A percentile compares a stretch with the other conserved stretches of the same genome.
These are phyloP conservation scores for Xylota segnis DNA, from an alignment of 2,888 invertebrate species.

Conservation along the genomic window DNA sequence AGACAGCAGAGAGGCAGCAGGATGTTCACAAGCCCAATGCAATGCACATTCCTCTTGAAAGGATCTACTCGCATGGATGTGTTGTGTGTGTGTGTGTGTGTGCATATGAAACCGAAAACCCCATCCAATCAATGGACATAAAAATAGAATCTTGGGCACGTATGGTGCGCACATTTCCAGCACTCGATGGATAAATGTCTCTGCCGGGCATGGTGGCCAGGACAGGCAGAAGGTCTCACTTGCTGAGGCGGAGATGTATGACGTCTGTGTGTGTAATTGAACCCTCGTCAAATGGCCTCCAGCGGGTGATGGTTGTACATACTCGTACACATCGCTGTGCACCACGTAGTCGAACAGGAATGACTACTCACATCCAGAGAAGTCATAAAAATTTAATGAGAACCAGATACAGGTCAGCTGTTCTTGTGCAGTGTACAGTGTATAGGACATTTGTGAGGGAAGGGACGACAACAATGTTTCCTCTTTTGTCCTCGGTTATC, in stretches of 20 bases:
- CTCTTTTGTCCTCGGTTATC: slow-evolving; percentile 39
- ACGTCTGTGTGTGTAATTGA: slow-evolving; percentile 60
- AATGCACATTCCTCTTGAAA: slow-evolving; percentile 31
- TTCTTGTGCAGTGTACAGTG: background rate
- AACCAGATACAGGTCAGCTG: slow-evolving; percentile 68
- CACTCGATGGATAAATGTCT: slow-evolving; percentile 57
- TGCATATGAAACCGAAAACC: slow-evolving; percentile 13
- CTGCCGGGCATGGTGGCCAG: slow-evolving; percentile 54
- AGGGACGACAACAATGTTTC: slow-evolving; percentile 16
- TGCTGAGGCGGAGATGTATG: slow-evolving; percentile 28
- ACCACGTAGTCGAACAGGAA: slow-evolving; percentile 19
- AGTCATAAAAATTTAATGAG: slow-evolving; percentile 70
- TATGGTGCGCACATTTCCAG: slow-evolving; percentile 70
- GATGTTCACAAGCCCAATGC: too few species aligned
- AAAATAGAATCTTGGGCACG: slow-evolving; percentile 69
- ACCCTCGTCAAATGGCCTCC: slow-evolving; percentile 62
- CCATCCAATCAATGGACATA: slow-evolving; percentile 67
- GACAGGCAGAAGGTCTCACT: slow-evolving; percentile 28
- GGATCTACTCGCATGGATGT: slow-evolving; percentile 7
- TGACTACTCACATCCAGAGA: slow-evolving; percentile 14
- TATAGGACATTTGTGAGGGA: background rate
- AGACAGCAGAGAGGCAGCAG: slow-evolving; percentile 12
- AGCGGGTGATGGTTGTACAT: slow-evolving; percentile 17
- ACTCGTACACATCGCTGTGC: background rate
- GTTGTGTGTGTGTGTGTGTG: too few species aligned